These are phyloP conservation scores for Bradypodion pumilum DNA, from an alignment of 2,797 vertebrate species.

Conservation along the genomic window DNA sequence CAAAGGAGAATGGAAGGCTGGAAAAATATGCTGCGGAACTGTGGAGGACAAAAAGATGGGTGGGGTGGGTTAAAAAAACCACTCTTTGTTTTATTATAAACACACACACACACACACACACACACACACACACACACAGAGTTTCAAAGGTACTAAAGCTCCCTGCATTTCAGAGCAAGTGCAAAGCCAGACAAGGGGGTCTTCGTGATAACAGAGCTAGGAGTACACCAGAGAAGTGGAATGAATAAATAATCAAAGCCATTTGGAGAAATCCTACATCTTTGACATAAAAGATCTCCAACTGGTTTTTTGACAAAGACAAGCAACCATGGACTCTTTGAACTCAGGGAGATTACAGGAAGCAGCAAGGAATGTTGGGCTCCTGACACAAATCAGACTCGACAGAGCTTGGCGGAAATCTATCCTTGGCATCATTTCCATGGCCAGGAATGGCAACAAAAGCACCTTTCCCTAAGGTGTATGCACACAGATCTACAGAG, in stretches of 20 bases:
- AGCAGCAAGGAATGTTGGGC: constrained; percentile 76
- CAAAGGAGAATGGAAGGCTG: constrained; percentile 92
- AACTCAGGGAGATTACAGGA: constrained; percentile 86
- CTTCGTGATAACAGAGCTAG: constrained; percentile 81
- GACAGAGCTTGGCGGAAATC: constrained; percentile 78
- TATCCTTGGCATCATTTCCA: constrained; percentile 59
- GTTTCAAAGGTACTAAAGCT: constrained; percentile 86
- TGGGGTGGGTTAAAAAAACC: constrained; percentile 72
- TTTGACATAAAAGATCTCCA: constrained; percentile 93
- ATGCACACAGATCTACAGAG: constrained; percentile 2
- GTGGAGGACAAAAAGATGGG: constrained; percentile 65
- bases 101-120: no score
- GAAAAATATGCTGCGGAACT: constrained; percentile 93
- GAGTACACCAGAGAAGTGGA: constrained; percentile 86
- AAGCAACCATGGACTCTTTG: constrained; percentile 90
- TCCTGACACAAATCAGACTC: constrained; percentile 80
- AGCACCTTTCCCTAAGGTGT: constrained; percentile 59
- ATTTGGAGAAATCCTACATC: constrained; percentile 89
- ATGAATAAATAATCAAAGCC: constrained; percentile 98
- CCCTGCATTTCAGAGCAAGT: constrained; percentile 83
- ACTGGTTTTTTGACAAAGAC: constrained; percentile 91
- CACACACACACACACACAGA: constrained; percentile 12
- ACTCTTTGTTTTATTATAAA: constrained; percentile 61
- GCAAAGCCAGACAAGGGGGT: constrained; percentile 77
- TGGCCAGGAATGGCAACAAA: constrained; percentile 58